Evolutionary conservation across 2,888 invertebrate genomes (phyloP), one percentile per base, ranked within the genome.

Genomic region (Pseudanteris insignis): DNA sequence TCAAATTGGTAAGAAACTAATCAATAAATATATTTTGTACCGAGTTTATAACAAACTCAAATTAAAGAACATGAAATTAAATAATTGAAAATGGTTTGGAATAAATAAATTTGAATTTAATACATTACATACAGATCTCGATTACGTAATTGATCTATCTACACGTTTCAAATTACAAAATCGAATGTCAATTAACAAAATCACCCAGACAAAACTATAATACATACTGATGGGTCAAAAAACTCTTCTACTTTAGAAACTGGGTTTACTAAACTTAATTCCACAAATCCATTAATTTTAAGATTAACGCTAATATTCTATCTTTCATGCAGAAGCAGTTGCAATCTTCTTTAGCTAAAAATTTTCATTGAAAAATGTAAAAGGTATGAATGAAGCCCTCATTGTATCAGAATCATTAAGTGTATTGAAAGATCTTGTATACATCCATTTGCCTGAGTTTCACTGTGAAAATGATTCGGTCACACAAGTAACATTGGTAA

Each of bases 141-240:
- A 18, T 8, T n/a, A 4, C 5, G 8, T 8, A n/a, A 26, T 18
- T 4, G 18, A 18, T 18, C 18, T 18, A 18, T 3, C 6, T 18
- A 18, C 18, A 18, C 4, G 18, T 4, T 3, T 3, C 8, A 26
- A 26, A 2, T 6, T 26, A 2, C 3, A 26, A 26, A 26, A 26
- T 6, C 26, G 3, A n/a, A 26, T n/a, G 8, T 9, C n/a, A 9
- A n/a, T 26, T 2, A n/a, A 26, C n/a, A 9, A 26, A 9, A 26
- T n/a, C 9, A 26, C n/a, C 2, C 5, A 6, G 15, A 18, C 9
- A 18, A 18, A 18, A 34, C 11, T 11, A 3, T 9, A 2, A 24
- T 36, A 10, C 24, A 24, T 12, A 36, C 36, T 11, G 36, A 36
- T 12, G 36, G 36, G 1, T 36, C 36, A 1, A 36, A 36, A 9